Percentiles rank a stretch among this genome's conserved stretches.
Evolutionary conservation across 30 jellyfish, hydroid and myxozoan genomes (phyloP).

Genomic region (Catostylus mosaicus): DNA sequence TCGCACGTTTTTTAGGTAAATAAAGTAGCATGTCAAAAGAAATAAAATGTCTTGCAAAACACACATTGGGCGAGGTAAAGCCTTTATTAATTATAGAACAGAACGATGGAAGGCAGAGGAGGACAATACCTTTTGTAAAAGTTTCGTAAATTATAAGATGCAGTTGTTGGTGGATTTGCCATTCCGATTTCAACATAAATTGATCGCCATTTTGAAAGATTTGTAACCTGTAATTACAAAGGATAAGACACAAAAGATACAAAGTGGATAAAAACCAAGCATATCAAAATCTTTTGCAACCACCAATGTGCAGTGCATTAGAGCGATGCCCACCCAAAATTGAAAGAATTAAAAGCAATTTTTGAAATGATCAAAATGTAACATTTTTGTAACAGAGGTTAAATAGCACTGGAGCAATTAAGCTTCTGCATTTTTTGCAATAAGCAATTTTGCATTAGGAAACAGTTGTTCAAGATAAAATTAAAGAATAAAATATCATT

Average conservation of each 20-base stretch:
- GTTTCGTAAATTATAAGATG: constrained; percentile 87
- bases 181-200: constrained; percentile 87
- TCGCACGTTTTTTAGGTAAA: not conserved
- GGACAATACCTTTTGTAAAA: constrained; percentile 81
- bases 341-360: too few relatives aligned
- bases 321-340: too few relatives aligned
- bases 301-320: too few relatives aligned
- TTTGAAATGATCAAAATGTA: too few relatives aligned
- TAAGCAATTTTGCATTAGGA: too few relatives aligned
- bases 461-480: too few relatives aligned
- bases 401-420: too few relatives aligned
- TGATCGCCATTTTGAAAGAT: constrained; percentile 83
- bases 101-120: not conserved
- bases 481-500: too few relatives aligned
- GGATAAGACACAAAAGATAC: not conserved
- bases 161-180: constrained; percentile 88
- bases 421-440: too few relatives aligned
- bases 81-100: not conserved
- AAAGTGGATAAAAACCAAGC: too few relatives aligned
- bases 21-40: not conserved
- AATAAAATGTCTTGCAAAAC: not conserved
- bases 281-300: too few relatives aligned
- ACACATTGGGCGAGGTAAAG: not conserved
- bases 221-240: constrained; percentile 61
- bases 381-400: too few relatives aligned